Base-by-base conservation (phyloP, 2,888 invertebrate genomes). In the Lasioglossum calceatum region DNA sequence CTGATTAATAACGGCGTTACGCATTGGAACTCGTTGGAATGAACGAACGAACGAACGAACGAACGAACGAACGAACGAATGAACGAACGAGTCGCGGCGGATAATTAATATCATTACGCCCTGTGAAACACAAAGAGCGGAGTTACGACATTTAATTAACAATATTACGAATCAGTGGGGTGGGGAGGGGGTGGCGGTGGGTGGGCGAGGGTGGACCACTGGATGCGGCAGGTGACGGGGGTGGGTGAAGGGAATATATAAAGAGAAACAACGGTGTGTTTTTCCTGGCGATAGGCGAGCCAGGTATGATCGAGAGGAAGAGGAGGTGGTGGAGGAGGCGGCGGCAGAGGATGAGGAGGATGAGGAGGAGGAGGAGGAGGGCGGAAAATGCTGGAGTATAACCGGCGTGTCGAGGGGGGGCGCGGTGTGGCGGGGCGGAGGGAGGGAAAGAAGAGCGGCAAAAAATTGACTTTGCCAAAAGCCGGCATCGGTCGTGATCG, bases 401-500 rank as follows among this genome's bases (percentile, higher is more conserved):
- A 85, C 79, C 81, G 73, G 85, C 79, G 78, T 78, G 87, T 78
- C 79, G 89, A 70, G 70, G 85, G 71, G 85, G 85, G 74, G 23
- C 64, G 36, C 64, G 64, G 70, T 70, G 70, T 75, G 83, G 80
- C 79, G 82, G 82, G 82, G 87, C 80, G 77, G 32, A 58, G 84
- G 79, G 84, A 67, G 88, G 85, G 82, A 87, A 91, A 91, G 91
- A 89, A 91, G 89, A 85, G 89, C 90, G 89, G 90, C 87, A 90
- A 90, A 88, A 92, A 92, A 90, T 89, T 88, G 90, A 89, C 90
- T 90, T 91, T 91, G 89, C 90, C 90, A 89, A 91, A 90, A 90
- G 91, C 89, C 87, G 88, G 91, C 90, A 92, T 92, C 92, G 92
- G 91, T 92, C 93, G 92, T 92, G 91, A 92, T 92, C 92, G 92